phyloP scores from a whole-genome alignment of 2,888 invertebrate genomes.

The Plagodis pulveraria region DNA sequence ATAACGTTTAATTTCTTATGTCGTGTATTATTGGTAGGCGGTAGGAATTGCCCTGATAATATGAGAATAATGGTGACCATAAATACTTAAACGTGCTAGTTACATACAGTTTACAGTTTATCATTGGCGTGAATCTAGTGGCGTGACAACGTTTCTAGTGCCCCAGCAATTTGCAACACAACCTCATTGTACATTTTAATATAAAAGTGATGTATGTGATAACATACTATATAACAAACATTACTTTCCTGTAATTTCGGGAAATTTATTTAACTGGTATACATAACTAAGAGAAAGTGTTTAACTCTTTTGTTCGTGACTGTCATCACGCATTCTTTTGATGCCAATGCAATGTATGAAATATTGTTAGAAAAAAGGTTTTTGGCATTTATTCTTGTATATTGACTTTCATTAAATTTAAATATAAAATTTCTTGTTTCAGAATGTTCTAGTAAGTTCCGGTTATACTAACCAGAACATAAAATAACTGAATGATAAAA shows the following conservation, averaged over 20 bases:
- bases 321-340: constrained; percentile 48
- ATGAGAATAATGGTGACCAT: constrained; percentile 10
- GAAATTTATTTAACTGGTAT: background rate
- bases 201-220: background rate
- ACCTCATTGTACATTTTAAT: constrained; percentile 17
- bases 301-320: constrained; percentile 45
- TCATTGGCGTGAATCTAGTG: constrained; percentile 42
- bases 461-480: too few relatives aligned
- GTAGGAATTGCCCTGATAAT: background rate
- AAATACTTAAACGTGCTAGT: constrained; percentile 28
- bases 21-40: too few relatives aligned
- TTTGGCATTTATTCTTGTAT: constrained; percentile 63
- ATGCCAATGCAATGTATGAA: constrained; percentile 47
- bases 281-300: constrained; percentile 8
- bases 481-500: too few relatives aligned
- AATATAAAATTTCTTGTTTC: too few relatives aligned
- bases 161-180: constrained; percentile 23
- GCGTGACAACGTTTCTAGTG: constrained; percentile 37
- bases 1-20: too few relatives aligned
- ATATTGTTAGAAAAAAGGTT: constrained; percentile 29
- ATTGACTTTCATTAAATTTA: constrained; percentile 25
- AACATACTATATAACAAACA: background rate
- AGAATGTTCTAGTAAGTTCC: too few relatives aligned
- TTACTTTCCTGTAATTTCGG: background rate
- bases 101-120: constrained; percentile 28